phyloP scores from a whole-genome alignment of 2,888 invertebrate genomes.

The Beris morrisii region DNA sequence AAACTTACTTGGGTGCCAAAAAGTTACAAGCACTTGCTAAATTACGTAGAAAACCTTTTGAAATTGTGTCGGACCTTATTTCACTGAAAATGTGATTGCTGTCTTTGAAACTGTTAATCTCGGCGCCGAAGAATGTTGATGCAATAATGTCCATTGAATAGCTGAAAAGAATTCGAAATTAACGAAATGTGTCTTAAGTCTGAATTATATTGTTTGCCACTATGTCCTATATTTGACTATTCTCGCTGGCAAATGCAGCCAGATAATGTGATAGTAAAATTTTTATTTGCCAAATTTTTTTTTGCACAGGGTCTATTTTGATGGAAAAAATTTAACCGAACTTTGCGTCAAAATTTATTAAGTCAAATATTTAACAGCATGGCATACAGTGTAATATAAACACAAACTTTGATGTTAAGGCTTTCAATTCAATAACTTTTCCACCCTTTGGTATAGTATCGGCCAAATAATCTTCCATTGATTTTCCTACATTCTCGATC shows the following conservation, averaged over 20 bases:
- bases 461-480: conserved; percentile 58
- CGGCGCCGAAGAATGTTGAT: conserved; percentile 49
- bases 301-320: too few species aligned
- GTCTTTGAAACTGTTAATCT: conserved; percentile 44
- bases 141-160: conserved; percentile 51
- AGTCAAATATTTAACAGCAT: too few species aligned
- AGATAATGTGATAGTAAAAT: too few species aligned
- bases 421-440: conserved; percentile 57
- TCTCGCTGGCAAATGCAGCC: too few species aligned
- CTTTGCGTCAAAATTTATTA: too few species aligned
- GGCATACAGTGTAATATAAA: neutral
- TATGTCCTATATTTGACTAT: too few species aligned
- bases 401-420: conserved; percentile 46
- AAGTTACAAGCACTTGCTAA: conserved; percentile 31
- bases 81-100: conserved; percentile 42
- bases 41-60: conserved; percentile 5
- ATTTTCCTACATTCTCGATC: conserved; percentile 61
- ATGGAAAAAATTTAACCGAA: too few species aligned
- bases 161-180: conserved; percentile 23
- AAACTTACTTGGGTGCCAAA: conserved; percentile 36
- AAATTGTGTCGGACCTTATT: conserved; percentile 36
- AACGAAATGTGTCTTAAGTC: neutral
- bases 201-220: too few species aligned
- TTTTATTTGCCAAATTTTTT: too few species aligned
- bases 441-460: conserved; percentile 46